phyloP scores from a whole-genome alignment of 2,888 invertebrate genomes.

The Pandemis heparana region DNA sequence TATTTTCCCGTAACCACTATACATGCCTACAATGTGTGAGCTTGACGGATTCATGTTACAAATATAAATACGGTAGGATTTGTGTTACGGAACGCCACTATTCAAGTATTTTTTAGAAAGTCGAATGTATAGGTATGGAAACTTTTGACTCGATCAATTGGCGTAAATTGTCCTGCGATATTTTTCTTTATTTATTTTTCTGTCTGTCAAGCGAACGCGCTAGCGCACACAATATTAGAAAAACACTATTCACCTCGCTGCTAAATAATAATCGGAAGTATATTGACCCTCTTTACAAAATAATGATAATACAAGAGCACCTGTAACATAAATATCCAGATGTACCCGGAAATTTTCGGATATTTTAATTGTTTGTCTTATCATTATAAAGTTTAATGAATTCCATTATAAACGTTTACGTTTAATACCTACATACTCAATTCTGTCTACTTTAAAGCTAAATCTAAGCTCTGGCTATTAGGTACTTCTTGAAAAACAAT shows the following conservation, averaged over 20 bases:
- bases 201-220: too few relatives aligned
- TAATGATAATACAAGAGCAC: not conserved
- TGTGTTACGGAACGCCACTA: too few relatives aligned
- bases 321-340: not conserved
- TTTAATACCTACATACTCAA: not conserved
- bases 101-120: too few relatives aligned
- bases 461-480: not conserved
- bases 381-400: too few relatives aligned
- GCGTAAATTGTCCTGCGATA: too few relatives aligned
- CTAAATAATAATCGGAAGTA: not conserved
- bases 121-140: too few relatives aligned
- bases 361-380: not conserved
- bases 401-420: too few relatives aligned
- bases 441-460: not conserved
- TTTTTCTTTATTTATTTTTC: too few relatives aligned
- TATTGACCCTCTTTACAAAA: not conserved
- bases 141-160: too few relatives aligned
- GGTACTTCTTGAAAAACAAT: not conserved
- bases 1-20: not conserved
- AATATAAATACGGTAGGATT: too few relatives aligned
- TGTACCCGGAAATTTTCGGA: not conserved
- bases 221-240: too few relatives aligned
- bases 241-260: not conserved
- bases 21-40: not conserved
- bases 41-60: too few relatives aligned